These are phyloP conservation scores for Oreohelix idahoensis DNA, from an alignment of 1,140 invertebrate genomes.

Conservation along the genomic window DNA sequence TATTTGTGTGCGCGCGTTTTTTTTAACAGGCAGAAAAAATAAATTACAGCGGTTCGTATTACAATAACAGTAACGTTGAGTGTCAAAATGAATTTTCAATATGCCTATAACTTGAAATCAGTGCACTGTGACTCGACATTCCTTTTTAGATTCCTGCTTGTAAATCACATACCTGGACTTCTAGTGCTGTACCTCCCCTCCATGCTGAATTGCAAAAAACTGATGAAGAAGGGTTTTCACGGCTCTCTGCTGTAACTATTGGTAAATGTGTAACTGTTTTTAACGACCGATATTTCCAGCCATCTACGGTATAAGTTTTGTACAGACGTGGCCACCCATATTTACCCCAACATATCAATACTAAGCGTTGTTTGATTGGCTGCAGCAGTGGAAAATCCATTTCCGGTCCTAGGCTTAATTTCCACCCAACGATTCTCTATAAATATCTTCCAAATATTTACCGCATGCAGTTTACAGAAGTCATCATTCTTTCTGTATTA, in stretches of 20 bases:
- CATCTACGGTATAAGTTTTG: background rate
- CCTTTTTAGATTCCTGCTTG: too few species aligned
- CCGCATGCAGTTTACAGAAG: too few species aligned
- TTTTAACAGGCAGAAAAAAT: too few species aligned
- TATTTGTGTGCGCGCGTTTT: too few species aligned
- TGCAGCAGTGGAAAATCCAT: background rate
- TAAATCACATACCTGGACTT: constrained; percentile 28
- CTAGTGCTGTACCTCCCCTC: constrained; percentile 36
- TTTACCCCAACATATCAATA: background rate
- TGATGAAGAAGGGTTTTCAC: background rate
- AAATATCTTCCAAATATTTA: too few species aligned
- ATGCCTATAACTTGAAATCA: too few species aligned
- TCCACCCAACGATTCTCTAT: too few species aligned
- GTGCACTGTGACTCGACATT: too few species aligned
- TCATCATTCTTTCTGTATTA: too few species aligned
- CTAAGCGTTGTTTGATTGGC: background rate
- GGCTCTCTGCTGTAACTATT: background rate
- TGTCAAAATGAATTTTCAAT: too few species aligned
- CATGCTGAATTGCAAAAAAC: background rate
- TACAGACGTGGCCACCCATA: constrained; percentile 13
- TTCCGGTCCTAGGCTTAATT: background rate
- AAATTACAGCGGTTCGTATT: too few species aligned
- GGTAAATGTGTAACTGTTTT: background rate
- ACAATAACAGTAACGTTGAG: too few species aligned
- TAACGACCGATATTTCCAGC: background rate